Base-by-base conservation (phyloP, 2,888 invertebrate genomes). In the Pterobdella sp. region DNA sequence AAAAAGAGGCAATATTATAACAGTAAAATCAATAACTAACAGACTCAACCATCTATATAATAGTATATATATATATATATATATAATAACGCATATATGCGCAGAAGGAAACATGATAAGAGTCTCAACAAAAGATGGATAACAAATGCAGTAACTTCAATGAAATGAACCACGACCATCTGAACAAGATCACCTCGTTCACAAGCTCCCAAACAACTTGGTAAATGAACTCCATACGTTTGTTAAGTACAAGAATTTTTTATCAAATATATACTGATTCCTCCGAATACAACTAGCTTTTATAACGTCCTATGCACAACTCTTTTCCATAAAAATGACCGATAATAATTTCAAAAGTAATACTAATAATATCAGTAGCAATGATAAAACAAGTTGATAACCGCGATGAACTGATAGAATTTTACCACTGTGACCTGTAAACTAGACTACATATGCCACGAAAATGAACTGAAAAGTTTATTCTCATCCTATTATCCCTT, bases 71-170 rank as follows among this genome's bases (percentile, higher is more conserved):
- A 29, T 35, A 4, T 32, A 34, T 65, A 29, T 32, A 29, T 65
- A n/a, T 65, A 34, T 65, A n/a, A 3, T 29, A 32, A 34, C 32
- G 65, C 32, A 4, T 65, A 34, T 65, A 10, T 65, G 10, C n/a
- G 34, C 4, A 35, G 65, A 65, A 31, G n/a, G 29, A 65, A 65
- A 35, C 65, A 65, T 65, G 65, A 65, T 35, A 65, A 35, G 31
- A 32, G 35, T 34, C 2, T 65, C n/a, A 56, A 65, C 65, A 65
- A 35, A 35, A 65, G 34, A 14, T 35, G n/a, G 14, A 35, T 35
- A 35, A 65, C 65, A 65, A 65, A 65, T 35, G 65, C 65, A 65
- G 34, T 65, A 65, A 32, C 32, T 56, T 56, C n/a, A 56, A 56
- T 56, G 18, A 22, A 56, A 56, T 56, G n/a, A 4, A 22, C n/a